These are phyloP conservation scores for Leptopilina drosophilae DNA, from an alignment of 2,888 invertebrate genomes.

Conservation along the genomic window DNA sequence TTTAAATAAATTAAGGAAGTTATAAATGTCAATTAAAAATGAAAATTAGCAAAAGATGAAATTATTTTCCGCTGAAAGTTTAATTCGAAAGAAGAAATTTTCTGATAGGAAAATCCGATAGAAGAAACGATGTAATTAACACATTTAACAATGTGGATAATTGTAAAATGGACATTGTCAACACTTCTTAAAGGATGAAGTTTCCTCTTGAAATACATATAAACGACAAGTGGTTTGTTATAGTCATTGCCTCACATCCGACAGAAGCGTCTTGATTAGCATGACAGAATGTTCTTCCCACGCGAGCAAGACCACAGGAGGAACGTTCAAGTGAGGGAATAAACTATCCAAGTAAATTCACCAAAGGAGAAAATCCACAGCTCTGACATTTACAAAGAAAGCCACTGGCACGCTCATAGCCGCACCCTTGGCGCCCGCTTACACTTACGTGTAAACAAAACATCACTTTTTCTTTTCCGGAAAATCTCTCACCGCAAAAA, in stretches of 20 bases:
- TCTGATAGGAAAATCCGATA: background rate
- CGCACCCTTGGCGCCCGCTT: slow-evolving; percentile 58
- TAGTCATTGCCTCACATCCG: slow-evolving; percentile 18
- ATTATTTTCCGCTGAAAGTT: too few relatives aligned
- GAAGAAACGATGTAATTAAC: background rate
- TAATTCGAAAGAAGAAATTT: too few relatives aligned
- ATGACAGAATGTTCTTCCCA: slow-evolving; percentile 53
- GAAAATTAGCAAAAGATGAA: too few relatives aligned
- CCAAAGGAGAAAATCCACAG: slow-evolving; percentile 54
- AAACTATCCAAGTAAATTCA: slow-evolving; percentile 50
- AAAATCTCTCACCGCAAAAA: slow-evolving; percentile 18
- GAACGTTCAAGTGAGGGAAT: slow-evolving; percentile 37
- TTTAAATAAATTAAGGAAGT: too few relatives aligned
- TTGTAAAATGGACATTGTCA: background rate
- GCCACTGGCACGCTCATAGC: slow-evolving; percentile 53
- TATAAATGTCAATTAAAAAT: too few relatives aligned
- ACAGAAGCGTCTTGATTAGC: slow-evolving; percentile 49
- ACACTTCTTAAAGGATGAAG: slow-evolving; percentile 19
- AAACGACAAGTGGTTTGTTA: slow-evolving; percentile 4
- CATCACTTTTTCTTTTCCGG: slow-evolving; percentile 25
- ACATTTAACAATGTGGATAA: too few relatives aligned
- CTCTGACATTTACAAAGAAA: slow-evolving; percentile 66
- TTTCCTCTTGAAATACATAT: background rate
- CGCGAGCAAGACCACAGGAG: slow-evolving; percentile 46
- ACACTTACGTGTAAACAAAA: slow-evolving; percentile 38